Evolutionary conservation across 2,113 vertebrate species (phyloP).

Genomic region (Tinamus guttatus): DNA sequence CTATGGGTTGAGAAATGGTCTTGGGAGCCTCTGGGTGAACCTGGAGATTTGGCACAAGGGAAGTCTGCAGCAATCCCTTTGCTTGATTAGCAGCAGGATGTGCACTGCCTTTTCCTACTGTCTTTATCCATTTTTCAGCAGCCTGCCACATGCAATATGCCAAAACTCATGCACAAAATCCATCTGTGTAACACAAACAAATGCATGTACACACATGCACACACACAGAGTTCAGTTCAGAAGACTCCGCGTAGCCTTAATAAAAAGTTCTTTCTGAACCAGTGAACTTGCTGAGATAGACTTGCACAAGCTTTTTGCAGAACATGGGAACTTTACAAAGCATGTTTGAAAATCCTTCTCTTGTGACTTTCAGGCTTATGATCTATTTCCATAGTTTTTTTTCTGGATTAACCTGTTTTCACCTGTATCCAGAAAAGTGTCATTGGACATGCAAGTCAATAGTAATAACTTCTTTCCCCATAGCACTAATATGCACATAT

Average conservation of each 20-base stretch:
- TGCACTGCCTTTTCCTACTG: slow-evolving; percentile 61
- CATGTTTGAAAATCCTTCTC: slow-evolving; percentile 1
- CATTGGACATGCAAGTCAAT: not conserved
- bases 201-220: not conserved
- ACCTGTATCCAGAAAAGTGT: not conserved
- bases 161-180: slow-evolving; percentile 49
- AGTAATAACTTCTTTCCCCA: not conserved
- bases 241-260: slow-evolving; percentile 10
- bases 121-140: slow-evolving; percentile 79
- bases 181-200: not conserved
- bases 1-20: slow-evolving; percentile 64
- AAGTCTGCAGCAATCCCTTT: slow-evolving; percentile 14
- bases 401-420: not conserved
- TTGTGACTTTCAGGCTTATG: slow-evolving; percentile 21
- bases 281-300: slow-evolving; percentile 41
- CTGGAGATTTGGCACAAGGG: slow-evolving; percentile 27
- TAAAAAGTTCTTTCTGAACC: slow-evolving; percentile 53
- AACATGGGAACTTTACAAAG: slow-evolving; percentile 46
- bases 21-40: slow-evolving; percentile 61
- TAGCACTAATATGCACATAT: not conserved
- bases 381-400: slow-evolving; percentile 23
- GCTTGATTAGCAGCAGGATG: slow-evolving; percentile 58
- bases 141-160: slow-evolving; percentile 76
- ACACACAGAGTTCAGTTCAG: not conserved
- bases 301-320: slow-evolving; percentile 40